Base-by-base conservation (phyloP, 2,797 vertebrate genomes). In the Anguilla obscura region DNA sequence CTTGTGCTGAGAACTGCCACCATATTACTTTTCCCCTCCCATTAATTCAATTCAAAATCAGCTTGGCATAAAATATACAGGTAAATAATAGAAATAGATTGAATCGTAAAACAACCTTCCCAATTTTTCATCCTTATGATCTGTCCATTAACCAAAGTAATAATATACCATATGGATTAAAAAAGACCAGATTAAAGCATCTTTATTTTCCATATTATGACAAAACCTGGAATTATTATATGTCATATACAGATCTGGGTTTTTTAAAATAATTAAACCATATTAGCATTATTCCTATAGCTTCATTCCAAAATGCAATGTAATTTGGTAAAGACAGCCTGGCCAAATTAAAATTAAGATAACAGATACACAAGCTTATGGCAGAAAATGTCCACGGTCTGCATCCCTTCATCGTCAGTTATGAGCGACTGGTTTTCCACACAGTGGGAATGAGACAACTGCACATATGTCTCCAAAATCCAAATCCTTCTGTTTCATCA, bases 1-100 rank as follows among this genome's bases (percentile, higher is more conserved):
- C 93, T 94, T 95, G 94, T 58, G 94, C 94, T 93, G 92, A 92
- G 93, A 90, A 58, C 89, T 82, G 85, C 93, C 93, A 93, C 92
- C 94, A 94, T 91, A 92, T 90, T 90, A 66, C 80, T 79, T 90
- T 93, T 93, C 92, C 90, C 91, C 90, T 94, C 93, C 92, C 12
- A 95, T 95, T 93, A 93, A 95, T 95, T 93, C 90, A 90, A n/a
- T 27, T 69, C 40, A 74, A 48, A 86, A 58, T 52, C 87, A 30
- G 2, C 50, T 27, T 60, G 48, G 21, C 54, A 86, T 63, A 27
- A 79, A 74, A 88, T 18, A 85, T 16, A 85, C 24, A 27, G 18
- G 54, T 30, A 85, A 86, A 86, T 24, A 48, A 40, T 14, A 71
- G n/a, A 54, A 84, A 88, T 8, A 27, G 63, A 86, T 54, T 50